These are phyloP conservation scores for Ascaphus truei DNA, from an alignment of 2,113 vertebrate species.

Conservation along the genomic window DNA sequence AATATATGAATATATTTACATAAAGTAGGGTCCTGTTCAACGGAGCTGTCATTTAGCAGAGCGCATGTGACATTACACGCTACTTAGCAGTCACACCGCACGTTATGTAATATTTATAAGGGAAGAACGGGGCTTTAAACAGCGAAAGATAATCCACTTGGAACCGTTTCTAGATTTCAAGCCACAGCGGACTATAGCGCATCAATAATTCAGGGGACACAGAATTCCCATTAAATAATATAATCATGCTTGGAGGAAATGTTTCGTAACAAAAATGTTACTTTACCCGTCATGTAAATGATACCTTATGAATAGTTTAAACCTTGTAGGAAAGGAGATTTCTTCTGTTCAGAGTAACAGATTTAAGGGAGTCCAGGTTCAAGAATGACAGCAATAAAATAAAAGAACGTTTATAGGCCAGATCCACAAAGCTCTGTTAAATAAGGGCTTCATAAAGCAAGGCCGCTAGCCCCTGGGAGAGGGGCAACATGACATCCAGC, in stretches of 20 bases:
- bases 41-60: constrained; percentile 24
- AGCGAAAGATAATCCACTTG: constrained; percentile 31
- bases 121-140: constrained; percentile 7
- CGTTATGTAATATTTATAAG: constrained; percentile 33
- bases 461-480: too few species aligned
- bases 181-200: neutral
- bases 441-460: too few species aligned
- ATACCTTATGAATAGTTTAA: constrained; percentile 31
- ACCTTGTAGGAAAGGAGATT: neutral
- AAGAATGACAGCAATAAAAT: too few species aligned
- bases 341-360: neutral
- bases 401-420: too few species aligned
- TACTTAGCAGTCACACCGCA: constrained; percentile 23
- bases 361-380: too few species aligned
- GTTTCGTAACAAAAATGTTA: neutral
- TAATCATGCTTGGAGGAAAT: constrained; percentile 4
- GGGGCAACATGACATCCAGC: too few species aligned
- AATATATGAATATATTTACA: constrained; percentile 21
- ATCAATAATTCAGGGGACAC: constrained; percentile 33
- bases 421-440: too few species aligned
- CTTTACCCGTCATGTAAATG: constrained; percentile 12
- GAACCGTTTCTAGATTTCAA: constrained; percentile 12
- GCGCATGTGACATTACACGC: neutral
- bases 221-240: constrained; percentile 33
- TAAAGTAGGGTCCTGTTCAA: constrained; percentile 7